These are phyloP conservation scores for Hesperia comma DNA, from an alignment of 2,888 invertebrate species.

Conservation along the genomic window DNA sequence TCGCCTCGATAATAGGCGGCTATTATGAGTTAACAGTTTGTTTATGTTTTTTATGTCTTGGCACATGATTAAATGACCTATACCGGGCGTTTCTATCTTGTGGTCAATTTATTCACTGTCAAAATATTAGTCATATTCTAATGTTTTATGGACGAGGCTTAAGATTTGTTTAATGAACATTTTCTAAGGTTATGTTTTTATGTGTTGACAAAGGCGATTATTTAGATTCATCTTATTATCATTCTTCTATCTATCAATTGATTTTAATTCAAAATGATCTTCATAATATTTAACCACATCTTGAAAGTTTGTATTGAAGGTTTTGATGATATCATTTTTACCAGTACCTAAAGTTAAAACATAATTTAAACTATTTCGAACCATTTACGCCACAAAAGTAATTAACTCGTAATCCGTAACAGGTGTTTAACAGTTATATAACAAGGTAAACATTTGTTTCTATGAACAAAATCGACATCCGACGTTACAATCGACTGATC, in stretches of 20 bases:
- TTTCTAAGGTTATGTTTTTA: not conserved
- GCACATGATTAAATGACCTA: slow-evolving; percentile 37
- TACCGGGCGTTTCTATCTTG: slow-evolving; percentile 4
- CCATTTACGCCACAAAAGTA: too few species aligned
- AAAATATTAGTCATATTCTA: not conserved
- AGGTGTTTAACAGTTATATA: too few species aligned
- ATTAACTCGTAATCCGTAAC: too few species aligned
- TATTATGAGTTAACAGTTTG: slow-evolving; percentile 74
- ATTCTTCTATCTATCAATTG: too few species aligned
- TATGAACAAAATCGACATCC: slow-evolving; percentile 43
- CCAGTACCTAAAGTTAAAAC: too few species aligned
- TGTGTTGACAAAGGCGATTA: too few species aligned
- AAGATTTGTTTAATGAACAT: not conserved
- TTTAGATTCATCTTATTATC: too few species aligned
- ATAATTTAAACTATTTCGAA: too few species aligned
- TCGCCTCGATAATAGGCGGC: slow-evolving; percentile 72
- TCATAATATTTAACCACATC: too few species aligned
- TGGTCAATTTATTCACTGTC: slow-evolving; percentile 12
- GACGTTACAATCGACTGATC: slow-evolving; percentile 45
- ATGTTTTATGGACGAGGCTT: not conserved
- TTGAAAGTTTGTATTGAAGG: too few species aligned
- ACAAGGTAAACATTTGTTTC: slow-evolving; percentile 17
- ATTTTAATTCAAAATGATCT: too few species aligned
- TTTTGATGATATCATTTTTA: too few species aligned
- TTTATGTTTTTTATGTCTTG: slow-evolving; percentile 69